These are phyloP conservation scores for Leptinotarsa lineolata DNA, from an alignment of 1,140 invertebrate species.

Conservation along the genomic window DNA sequence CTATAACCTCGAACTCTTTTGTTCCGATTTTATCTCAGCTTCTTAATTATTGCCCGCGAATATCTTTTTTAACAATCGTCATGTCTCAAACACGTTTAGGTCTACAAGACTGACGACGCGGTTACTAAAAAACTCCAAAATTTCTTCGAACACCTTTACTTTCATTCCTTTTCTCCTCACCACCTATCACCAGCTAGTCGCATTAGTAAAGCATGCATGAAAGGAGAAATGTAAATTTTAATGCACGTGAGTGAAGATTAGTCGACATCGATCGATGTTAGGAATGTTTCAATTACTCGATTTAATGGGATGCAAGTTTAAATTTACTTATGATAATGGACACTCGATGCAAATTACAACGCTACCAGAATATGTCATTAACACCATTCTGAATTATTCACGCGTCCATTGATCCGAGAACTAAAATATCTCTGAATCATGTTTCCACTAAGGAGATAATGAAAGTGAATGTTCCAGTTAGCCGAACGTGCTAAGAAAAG, in stretches of 20 bases:
- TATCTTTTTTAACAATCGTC: no score
- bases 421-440: no score
- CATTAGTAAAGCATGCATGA: constrained; percentile 1
- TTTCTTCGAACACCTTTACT: not conserved
- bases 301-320: not conserved
- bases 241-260: not conserved
- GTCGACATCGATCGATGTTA: not conserved
- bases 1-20: no score
- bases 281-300: not conserved
- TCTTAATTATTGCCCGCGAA: no score
- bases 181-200: constrained; percentile 4
- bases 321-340: constrained; percentile 7
- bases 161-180: not conserved
- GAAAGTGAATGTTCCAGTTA: no score
- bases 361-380: not conserved
- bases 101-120: no score
- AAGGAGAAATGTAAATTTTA: not conserved
- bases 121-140: not conserved
- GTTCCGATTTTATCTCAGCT: no score
- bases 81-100: no score
- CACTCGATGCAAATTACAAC: not conserved
- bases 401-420: no score
- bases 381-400: not conserved
- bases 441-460: no score
- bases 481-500: no score